Conservation (phyloP, 2,797 vertebrate species). For the Alectoris magna region DNA sequence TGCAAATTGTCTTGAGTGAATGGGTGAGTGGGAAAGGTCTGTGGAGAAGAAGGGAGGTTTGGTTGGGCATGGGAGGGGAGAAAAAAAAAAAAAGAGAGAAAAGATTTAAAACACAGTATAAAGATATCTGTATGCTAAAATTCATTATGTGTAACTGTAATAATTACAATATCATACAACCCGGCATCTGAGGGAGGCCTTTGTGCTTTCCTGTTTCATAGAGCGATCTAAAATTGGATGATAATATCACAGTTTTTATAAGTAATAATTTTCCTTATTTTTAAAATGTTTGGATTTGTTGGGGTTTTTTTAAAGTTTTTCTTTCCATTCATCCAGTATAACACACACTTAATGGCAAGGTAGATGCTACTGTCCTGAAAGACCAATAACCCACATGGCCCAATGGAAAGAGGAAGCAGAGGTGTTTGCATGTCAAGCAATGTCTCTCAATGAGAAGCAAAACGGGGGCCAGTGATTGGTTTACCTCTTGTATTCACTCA, state of each 20-base stretch:
- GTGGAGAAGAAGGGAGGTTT: neutral
- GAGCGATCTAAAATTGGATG: constrained; percentile 79
- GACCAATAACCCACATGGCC: neutral
- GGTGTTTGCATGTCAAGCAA: constrained; percentile 80
- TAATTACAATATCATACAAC: constrained; percentile 95
- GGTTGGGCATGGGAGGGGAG: neutral
- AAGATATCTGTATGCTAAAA: constrained; percentile 94
- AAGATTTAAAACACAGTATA: constrained; percentile 91
- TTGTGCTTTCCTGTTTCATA: constrained; percentile 89
- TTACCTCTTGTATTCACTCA: neutral
- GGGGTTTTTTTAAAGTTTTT: neutral
- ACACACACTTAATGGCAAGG: constrained; percentile 27
- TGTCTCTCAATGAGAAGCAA: constrained; percentile 68
- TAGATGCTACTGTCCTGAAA: constrained; percentile 21
- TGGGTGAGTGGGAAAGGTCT: neutral
- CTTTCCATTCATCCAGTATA: constrained; percentile 40
- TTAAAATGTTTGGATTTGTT: constrained; percentile 39
- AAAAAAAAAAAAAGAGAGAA: constrained; percentile 62
- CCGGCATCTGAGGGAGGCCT: constrained; percentile 87
- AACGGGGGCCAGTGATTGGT: neutral
- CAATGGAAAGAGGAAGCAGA: constrained; percentile 17
- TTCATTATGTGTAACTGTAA: constrained; percentile 91
- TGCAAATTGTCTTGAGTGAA: constrained; percentile 12
- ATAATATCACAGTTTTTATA: constrained; percentile 84
- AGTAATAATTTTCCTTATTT: constrained; percentile 39